A percentile compares a stretch with the other conserved stretches of the same genome.
phyloP scores from a whole-genome alignment of 2,113 vertebrate genomes.

The Psittacula cyanocephala region DNA sequence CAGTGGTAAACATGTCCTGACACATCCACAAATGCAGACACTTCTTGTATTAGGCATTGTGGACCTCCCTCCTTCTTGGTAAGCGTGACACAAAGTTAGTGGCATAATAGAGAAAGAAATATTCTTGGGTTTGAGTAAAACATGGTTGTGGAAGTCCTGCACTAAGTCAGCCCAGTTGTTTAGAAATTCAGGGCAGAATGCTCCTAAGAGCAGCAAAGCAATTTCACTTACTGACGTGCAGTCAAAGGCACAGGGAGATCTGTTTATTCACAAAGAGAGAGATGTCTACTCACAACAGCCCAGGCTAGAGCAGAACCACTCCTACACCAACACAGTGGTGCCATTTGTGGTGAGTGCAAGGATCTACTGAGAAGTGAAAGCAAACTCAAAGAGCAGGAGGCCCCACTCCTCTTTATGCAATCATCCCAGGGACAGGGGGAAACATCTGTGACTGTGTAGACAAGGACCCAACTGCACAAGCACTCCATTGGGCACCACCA shows the following conservation, averaged over 20 bases:
- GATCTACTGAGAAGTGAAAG: background rate
- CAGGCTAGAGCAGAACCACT: background rate
- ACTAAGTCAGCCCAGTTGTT: background rate
- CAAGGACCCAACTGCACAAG: background rate
- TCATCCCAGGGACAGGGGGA: background rate
- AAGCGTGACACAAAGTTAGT: background rate
- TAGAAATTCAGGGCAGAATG: background rate
- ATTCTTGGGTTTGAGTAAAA: background rate
- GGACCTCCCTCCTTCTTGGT: background rate
- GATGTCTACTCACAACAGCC: background rate
- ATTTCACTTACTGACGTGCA: background rate
- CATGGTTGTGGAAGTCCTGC: background rate
- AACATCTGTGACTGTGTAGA: background rate
- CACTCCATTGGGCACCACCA: background rate
- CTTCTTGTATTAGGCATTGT: background rate
- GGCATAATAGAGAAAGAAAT: background rate
- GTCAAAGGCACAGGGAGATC: background rate
- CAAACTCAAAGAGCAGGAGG: background rate
- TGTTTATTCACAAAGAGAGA: background rate
- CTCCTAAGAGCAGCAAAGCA: background rate
- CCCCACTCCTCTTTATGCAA: background rate
- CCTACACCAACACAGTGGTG: background rate
- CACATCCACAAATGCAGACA: background rate
- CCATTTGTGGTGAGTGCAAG: background rate
- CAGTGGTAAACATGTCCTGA: background rate